Evolutionary conservation across 2,797 vertebrate species (phyloP).

Genomic region (Notolepis coatsorum): DNA sequence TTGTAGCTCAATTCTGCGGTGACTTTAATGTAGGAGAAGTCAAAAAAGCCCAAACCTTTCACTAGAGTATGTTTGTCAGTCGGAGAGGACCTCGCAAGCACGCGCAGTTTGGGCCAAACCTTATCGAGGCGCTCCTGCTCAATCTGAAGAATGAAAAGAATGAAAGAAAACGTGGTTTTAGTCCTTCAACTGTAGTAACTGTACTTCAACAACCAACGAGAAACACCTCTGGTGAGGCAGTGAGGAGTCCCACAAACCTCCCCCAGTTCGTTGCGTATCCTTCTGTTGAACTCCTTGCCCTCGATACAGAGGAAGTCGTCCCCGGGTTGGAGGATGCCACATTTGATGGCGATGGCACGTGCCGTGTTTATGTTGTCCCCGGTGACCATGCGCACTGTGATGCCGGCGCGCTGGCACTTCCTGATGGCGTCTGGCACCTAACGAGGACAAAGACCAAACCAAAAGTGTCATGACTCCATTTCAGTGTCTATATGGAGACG

Average conservation of each 20-base stretch:
- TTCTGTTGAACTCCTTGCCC: constrained; percentile 95
- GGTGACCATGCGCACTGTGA: constrained; percentile 98
- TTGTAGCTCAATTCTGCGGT: neutral
- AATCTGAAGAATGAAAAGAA: too few relatives aligned
- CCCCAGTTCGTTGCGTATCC: constrained; percentile 92
- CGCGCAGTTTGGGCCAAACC: constrained; percentile 96
- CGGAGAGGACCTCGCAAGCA: constrained; percentile 94
- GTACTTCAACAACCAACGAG: neutral
- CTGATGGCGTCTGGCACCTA: constrained; percentile 97
- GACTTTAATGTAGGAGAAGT: neutral
- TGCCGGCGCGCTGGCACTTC: constrained; percentile 95
- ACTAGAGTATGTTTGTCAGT: constrained; percentile 97
- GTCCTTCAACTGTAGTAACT: too few relatives aligned
- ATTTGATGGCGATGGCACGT: constrained; percentile 94
- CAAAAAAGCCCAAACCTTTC: constrained; percentile 85
- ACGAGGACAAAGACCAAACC: neutral
- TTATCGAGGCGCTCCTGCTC: constrained; percentile 96
- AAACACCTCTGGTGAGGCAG: neutral
- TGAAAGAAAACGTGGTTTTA: too few relatives aligned
- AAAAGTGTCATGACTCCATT: too few relatives aligned
- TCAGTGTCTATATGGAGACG: too few relatives aligned
- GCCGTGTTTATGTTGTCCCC: constrained; percentile 98
- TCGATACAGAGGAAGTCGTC: constrained; percentile 96
- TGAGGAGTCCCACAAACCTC: constrained; percentile 84
- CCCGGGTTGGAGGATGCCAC: constrained; percentile 93